Evolutionary conservation across 2,888 invertebrate species (phyloP).

Genomic region (Drosophila prostipennis): DNA sequence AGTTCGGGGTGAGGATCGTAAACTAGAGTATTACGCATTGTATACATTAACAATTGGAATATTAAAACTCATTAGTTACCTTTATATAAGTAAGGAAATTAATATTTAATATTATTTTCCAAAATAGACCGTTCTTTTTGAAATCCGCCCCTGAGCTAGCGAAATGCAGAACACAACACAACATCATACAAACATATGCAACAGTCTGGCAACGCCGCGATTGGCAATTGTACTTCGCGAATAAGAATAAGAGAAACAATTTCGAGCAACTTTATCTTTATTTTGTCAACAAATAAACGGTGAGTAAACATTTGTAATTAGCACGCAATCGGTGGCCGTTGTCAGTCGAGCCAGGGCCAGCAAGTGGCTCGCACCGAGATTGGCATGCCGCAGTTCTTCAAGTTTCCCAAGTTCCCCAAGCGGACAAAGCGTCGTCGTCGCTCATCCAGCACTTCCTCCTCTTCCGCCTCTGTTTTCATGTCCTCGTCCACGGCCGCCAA

Average conservation of each 20-base stretch:
- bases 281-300: conserved; percentile 80
- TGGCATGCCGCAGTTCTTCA: conserved; percentile 64
- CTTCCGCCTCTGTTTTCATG: conserved; percentile 41
- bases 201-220: not conserved
- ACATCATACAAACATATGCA: too few relatives aligned
- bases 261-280: conserved; percentile 69
- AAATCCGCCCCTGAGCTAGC: not conserved
- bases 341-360: conserved; percentile 58
- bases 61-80: too few relatives aligned
- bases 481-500: conserved; percentile 37
- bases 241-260: conserved; percentile 40
- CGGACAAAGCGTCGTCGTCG: conserved; percentile 63
- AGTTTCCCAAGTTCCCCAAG: conserved; percentile 51
- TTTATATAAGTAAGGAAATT: too few relatives aligned
- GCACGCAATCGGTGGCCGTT: conserved; percentile 42
- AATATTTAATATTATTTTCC: too few relatives aligned
- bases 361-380: conserved; percentile 46
- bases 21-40: too few relatives aligned
- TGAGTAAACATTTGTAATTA: conserved; percentile 75
- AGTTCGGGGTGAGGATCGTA: too few relatives aligned
- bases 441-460: conserved; percentile 23
- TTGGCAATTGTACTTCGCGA: conserved; percentile 9
- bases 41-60: too few relatives aligned
- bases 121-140: not conserved
- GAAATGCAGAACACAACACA: conserved; percentile 3